Evolutionary conservation across 2,888 invertebrate genomes (phyloP).

Genomic region (Azorinus chamasolen): DNA sequence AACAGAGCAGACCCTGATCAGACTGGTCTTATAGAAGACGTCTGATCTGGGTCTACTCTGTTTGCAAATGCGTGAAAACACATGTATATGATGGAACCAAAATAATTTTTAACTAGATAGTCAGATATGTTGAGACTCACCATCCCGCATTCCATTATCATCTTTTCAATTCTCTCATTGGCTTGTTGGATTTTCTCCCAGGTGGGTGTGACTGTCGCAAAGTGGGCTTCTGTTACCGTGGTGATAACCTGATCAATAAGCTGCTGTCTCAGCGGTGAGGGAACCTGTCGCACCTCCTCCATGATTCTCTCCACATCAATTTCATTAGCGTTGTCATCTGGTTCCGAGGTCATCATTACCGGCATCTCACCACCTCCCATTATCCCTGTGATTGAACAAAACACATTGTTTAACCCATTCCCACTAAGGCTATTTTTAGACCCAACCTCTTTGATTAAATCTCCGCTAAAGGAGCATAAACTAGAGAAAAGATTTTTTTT

Average conservation of each 20-base stretch:
- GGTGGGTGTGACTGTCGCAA: conserved; percentile 98
- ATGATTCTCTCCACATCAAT: conserved; percentile 70
- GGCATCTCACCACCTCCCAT: too few relatives aligned
- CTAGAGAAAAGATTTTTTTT: too few relatives aligned
- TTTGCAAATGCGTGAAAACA: too few relatives aligned
- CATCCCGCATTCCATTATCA: conserved; percentile 57
- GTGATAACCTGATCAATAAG: conserved; percentile 89
- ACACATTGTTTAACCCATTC: too few relatives aligned
- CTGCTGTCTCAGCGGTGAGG: conserved; percentile 69
- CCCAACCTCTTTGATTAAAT: too few relatives aligned
- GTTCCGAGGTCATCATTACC: conserved; percentile 21
- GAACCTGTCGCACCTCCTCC: conserved; percentile 73
- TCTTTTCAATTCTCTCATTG: conserved; percentile 67
- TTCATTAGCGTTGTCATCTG: conserved; percentile 60
- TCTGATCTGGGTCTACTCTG: conserved; percentile 1
- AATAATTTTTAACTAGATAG: too few relatives aligned
- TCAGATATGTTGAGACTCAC: too few relatives aligned
- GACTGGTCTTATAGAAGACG: background rate
- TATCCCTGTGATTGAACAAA: too few relatives aligned
- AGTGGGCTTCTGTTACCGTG: conserved; percentile 96
- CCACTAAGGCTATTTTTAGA: too few relatives aligned
- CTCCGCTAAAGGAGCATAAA: background rate
- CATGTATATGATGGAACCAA: too few relatives aligned
- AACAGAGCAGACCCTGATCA: background rate
- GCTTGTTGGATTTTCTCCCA: conserved; percentile 90